Evolutionary conservation across 2,888 invertebrate species (phyloP), one percentile per base, ranked within the genome.

Genomic region (Mythimna vitellina): DNA sequence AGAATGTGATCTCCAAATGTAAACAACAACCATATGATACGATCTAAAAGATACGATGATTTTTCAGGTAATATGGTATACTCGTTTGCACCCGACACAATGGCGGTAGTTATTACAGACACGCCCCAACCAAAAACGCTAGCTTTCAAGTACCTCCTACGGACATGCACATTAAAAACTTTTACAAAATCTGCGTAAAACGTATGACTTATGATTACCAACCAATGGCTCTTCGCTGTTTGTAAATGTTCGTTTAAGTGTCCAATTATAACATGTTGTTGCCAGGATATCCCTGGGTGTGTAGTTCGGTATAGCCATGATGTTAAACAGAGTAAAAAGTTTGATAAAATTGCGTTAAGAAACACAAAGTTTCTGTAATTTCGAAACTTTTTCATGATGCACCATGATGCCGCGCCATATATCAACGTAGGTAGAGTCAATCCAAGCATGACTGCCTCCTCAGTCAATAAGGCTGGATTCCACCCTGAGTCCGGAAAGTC

Each of bases 181-280:
- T 56, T 56, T 9, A 56, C 56, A 56, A 29, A 17, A 29, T 56
- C 56, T 56, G 29, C 56, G 56, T 56, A 56, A 56, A 56, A 56
- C 29, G 17, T 56, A 56, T 56, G 29, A 3, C 56, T 56, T 9
- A 56, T 29, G 17, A 56, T 8, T 5, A 56, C 56, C 29, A 56
- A 29, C 56, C 56, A 56, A 4, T 56, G 56, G 17, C 29, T 29
- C 29, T 29, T 56, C 17, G 17, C 56, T 0, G 17, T 42, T 10
- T 10, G 10, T 20, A 6, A 20, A 17, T 56, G 29, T 17, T 56
- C 29, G 1, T 56, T 0, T 17, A 12, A 20, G 9, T 20, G 0
- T 17, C 20, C 49, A 49, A 8, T 49, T n/a, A 8, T 14, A 1
- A 6, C 8, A 8, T n/a, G 7, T 49, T n/a, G 7, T 49, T 6